A percentile compares a stretch with the other conserved stretches of the same genome.
phyloP scores from a whole-genome alignment of 2,888 invertebrate species.

The Chironomus tentans region DNA sequence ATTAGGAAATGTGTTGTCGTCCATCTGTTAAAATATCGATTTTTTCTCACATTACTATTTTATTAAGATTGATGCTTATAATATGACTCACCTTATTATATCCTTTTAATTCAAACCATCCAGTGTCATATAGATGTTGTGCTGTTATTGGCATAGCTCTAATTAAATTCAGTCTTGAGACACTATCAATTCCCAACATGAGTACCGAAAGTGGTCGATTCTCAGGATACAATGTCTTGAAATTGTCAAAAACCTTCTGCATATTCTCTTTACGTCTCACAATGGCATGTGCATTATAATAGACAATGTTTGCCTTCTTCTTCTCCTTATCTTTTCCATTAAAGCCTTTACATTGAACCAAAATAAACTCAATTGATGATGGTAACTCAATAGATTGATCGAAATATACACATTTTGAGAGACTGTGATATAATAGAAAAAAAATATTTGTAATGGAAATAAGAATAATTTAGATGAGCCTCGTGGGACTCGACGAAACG shows the following conservation, averaged over 20 bases:
- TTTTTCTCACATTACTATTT: not conserved
- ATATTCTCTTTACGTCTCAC: constrained; percentile 46
- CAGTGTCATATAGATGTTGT: constrained; percentile 54
- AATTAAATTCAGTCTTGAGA: constrained; percentile 68
- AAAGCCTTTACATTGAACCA: constrained; percentile 44
- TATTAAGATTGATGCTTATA: not conserved
- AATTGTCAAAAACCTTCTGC: constrained; percentile 40
- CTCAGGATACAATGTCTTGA: not conserved
- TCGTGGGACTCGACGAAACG: too few species aligned
- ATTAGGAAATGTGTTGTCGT: constrained; percentile 86
- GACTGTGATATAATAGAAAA: constrained; percentile 33
- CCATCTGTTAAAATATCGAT: constrained; percentile 46
- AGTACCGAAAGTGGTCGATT: constrained; percentile 53
- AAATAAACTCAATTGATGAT: constrained; percentile 42
- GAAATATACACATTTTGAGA: constrained; percentile 45
- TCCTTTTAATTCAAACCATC: constrained; percentile 63
- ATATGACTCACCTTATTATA: constrained; percentile 52
- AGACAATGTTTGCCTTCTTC: constrained; percentile 33
- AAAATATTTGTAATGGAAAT: too few species aligned
- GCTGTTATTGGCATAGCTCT: constrained; percentile 67
- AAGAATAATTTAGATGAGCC: too few species aligned
- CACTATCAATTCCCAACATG: constrained; percentile 75
- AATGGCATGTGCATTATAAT: constrained; percentile 46
- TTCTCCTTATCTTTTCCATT: constrained; percentile 29
- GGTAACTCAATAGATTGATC: constrained; percentile 36